Evolutionary conservation across 1,140 invertebrate species (phyloP), one percentile per base, ranked within the genome.

Genomic region (Archivesica marissinica): DNA sequence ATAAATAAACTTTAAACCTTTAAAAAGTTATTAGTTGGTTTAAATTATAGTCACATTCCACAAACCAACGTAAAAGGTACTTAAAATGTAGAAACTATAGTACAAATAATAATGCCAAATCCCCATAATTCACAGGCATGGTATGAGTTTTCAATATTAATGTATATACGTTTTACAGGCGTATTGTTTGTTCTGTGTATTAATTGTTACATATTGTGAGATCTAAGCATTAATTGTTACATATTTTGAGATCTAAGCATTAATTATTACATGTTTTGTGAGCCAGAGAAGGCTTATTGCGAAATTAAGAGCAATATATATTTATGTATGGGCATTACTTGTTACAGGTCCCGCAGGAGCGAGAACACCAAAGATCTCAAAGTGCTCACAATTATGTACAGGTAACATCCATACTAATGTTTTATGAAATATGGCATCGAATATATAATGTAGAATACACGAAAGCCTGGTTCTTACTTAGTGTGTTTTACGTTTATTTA

Each of bases 341-440:
- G 20, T 79, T 79, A 11, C 61, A 79, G 77, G 54, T 35, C 77
- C 77, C 33, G 41, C 77, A 20, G n/a, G 77, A 35, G n/a, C 2
- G 0, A 28, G 44, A 38, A 9, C 39, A 9, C 11, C 35, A 9
- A n/a, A 35, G 0, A 28, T 44, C 23, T 30, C 56, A 4, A 47
- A 59, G 13, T 79, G 77, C 61, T 79, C 77, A 6, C 66, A 47
- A 44, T 20, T 25, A 33, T 79, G 77, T 39, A 66, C 77, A 79
- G 77, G 77, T 79, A 54, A 54, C 2, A 47, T 47, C 20, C 23
- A 35, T 30, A 35, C 13, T 6, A 66, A 7, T 11, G 30, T 11
- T 35, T 35, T n/a, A 9, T 38, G n/a, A 9, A 38, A n/a, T 15
- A 56, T 20, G 11, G 35, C 20, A 13, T 23, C 7, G 54, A 23